Base-by-base conservation (phyloP, 2,888 invertebrate genomes). In the Diabrotica balteata region DNA sequence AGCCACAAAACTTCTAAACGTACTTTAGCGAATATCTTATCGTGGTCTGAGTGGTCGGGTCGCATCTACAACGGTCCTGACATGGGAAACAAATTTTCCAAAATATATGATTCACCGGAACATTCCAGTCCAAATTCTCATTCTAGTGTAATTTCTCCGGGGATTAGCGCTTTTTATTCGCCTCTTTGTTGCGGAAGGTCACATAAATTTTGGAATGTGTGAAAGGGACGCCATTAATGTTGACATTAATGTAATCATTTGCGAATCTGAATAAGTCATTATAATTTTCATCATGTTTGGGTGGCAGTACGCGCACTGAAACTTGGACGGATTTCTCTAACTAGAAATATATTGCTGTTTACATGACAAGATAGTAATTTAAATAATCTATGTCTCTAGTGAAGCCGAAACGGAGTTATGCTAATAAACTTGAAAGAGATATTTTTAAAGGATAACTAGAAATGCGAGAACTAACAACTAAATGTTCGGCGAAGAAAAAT, bases 111-210 rank as follows among this genome's bases (percentile, higher is more conserved):
- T 71, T 67, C 67, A 58, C 54, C 60, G 63, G 59, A 64, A 57
- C 62, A 65, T 67, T 69, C 69, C 68, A 9, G 67, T 58, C 55
- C 61, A 22, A 55, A 61, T 61, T 68, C 65, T 54, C 54, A 44
- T 53, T 53, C 65, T 60, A 50, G 45, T 58, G 68, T 71, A 71
- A 71, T 71, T 71, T 71, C 71, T 71, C 71, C 64, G 57, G 71
- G 71, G 71, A 69, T 67, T 71, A 59, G 58, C 44, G 63, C 67
- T 71, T 69, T 71, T 71, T 71, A 71, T 71, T 67, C 63, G 62
- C 42, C 65, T 63, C 63, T 71, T 71, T 65, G 69, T 69, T 65
- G 65, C 53, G 62, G 32, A 62, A 59, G 68, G 65, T 62, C 68
- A 43, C 68, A 69, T 69, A 63, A 69, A 69, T 69, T 69, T 43